A percentile compares a stretch with the other conserved stretches of the same genome.
Conservation (phyloP, 2,797 vertebrate species). For the Onychomys leucogaster region DNA sequence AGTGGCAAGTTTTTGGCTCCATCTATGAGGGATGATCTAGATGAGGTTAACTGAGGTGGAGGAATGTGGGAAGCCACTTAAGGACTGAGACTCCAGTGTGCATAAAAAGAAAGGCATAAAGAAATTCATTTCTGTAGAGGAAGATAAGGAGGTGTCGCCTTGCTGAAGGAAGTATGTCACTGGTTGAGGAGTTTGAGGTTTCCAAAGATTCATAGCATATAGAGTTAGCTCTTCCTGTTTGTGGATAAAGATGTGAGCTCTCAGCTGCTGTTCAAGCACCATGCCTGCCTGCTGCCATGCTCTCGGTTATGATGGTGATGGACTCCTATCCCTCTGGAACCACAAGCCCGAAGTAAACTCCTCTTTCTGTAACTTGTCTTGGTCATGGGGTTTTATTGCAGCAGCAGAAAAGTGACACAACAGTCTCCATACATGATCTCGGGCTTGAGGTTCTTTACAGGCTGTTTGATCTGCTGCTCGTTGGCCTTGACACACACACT, state of each 20-base stretch:
- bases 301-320: background rate
- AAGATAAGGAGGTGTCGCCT: background rate
- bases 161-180: background rate
- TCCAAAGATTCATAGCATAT: background rate
- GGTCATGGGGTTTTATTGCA: background rate
- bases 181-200: background rate
- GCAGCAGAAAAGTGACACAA: background rate
- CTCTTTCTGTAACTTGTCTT: background rate
- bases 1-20: background rate
- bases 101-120: background rate
- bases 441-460: background rate
- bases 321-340: background rate
- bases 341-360: background rate
- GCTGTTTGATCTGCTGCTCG: background rate
- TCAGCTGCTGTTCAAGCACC: background rate
- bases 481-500: background rate
- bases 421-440: background rate
- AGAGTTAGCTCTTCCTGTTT: background rate
- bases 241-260: background rate
- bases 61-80: background rate
- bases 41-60: background rate
- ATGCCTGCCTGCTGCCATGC: background rate
- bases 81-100: background rate
- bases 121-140: background rate
- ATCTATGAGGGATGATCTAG: background rate